Evolutionary conservation across 2,113 vertebrate species (phyloP), one percentile per base, ranked within the genome.

Genomic region (Emydura subglobosa): DNA sequence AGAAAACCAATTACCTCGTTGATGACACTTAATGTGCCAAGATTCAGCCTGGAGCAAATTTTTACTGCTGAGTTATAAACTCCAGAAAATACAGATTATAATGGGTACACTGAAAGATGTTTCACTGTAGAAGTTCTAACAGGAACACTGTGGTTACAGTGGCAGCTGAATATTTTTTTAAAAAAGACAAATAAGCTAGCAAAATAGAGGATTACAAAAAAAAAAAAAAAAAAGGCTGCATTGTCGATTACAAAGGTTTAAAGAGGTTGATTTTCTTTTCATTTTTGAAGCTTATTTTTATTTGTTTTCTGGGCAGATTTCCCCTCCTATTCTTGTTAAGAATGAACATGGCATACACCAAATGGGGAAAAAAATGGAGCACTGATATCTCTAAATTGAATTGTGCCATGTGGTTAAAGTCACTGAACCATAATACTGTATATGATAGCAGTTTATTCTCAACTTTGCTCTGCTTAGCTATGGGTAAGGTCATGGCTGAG

Each of bases 1-100:
- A 98, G 93, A 95, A 96, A 96, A 98, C 95, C 97, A 98, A 97
- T 98, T 98, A 98, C 97, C 90, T 98, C 95, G 68, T 96, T 97
- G 97, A 98, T 98, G 98, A 98, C 97, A 97, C 94, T 97, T 96
- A 96, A 96, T 97, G 94, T 91, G 97, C 97, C 98, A 97, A 96
- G 94, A 95, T 97, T 97, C 97, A 97, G 98, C 98, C 98, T 95
- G 89, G 86, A 98, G 97, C 97, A 93, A 96, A 97, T 97, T 98
- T 98, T 98, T 98, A 98, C 97, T 97, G 91, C 97, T 95, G 88
- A 97, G 97, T 96, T 97, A 96, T 97, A 95, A 97, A 89, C 94
- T 96, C 88, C 97, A 97, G 97, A 97, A 96, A 97, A 88, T 93
- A 94, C 68, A 87, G 93, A 94, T 97, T 86, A 65, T 87, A 74